These are phyloP conservation scores for Microdon myrmicae DNA, from an alignment of 2,888 invertebrate genomes.

Conservation along the genomic window DNA sequence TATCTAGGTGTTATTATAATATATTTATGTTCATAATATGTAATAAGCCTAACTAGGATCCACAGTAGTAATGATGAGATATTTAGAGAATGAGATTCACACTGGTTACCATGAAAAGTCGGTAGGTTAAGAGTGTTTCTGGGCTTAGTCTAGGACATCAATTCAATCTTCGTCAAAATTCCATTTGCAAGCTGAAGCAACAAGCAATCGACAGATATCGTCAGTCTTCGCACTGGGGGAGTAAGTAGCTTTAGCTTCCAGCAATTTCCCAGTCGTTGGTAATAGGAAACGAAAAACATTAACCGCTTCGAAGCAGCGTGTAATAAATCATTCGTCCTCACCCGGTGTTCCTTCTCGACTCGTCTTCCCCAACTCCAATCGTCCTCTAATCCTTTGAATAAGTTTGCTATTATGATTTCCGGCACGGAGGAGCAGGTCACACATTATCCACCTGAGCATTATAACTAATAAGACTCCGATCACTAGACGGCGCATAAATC, in stretches of 20 bases:
- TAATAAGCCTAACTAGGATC: constrained; percentile 40
- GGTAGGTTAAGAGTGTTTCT: no score
- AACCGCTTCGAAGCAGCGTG: constrained; percentile 21
- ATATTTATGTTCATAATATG: no score
- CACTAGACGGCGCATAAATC: constrained; percentile 65
- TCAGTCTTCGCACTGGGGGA: no score
- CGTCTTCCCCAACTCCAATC: neutral
- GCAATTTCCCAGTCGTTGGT: neutral
- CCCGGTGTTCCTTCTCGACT: no score
- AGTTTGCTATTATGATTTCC: constrained; percentile 30
- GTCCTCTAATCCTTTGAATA: constrained; percentile 20
- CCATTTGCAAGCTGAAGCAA: no score
- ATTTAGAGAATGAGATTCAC: constrained; percentile 11
- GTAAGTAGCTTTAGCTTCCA: constrained; percentile 23
- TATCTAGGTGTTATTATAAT: no score
- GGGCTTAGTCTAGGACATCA: no score
- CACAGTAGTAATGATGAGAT: constrained; percentile 22
- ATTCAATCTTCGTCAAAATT: no score
- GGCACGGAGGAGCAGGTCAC: constrained; percentile 40
- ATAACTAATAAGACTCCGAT: constrained; percentile 65
- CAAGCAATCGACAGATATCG: no score
- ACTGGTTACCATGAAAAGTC: constrained; percentile 9
- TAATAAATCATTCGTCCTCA: constrained; percentile 26
- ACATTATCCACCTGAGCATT: constrained; percentile 52
- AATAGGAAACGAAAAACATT: constrained; percentile 11